A percentile compares a stretch with the other conserved stretches of the same genome.
phyloP scores from a whole-genome alignment of 2,797 vertebrate species.

The Lagorchestes hirsutus region DNA sequence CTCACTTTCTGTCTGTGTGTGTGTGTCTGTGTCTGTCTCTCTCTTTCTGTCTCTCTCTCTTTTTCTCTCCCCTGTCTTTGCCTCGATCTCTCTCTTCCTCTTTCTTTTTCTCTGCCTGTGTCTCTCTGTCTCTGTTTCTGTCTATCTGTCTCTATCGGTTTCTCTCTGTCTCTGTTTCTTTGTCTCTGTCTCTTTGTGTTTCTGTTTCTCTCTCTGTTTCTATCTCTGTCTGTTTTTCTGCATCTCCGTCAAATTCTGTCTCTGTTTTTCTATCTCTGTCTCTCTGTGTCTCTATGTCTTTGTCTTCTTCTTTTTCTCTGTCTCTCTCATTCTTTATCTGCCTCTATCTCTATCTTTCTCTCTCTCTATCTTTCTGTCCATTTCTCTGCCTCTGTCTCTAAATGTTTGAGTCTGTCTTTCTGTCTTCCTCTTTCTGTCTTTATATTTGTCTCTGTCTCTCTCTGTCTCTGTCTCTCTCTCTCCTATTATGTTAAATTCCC shows the following conservation, averaged over 20 bases:
- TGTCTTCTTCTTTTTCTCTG: not conserved
- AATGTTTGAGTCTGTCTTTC: not conserved
- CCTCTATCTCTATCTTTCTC: not conserved
- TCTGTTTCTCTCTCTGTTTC: not conserved
- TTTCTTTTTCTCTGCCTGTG: not conserved
- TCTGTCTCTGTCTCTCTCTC: too few species aligned
- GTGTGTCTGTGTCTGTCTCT: not conserved
- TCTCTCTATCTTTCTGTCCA: not conserved
- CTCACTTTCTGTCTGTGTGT: not conserved
- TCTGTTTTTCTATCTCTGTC: not conserved
- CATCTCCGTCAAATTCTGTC: not conserved
- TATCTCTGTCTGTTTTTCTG: not conserved
- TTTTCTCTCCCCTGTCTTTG: too few species aligned
- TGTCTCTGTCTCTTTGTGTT: not conserved
- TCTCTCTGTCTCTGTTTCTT: fast-evolving
- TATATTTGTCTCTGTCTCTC: too few species aligned
- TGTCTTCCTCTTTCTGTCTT: not conserved
- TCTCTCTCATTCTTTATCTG: not conserved
- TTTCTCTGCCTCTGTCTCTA: not conserved
- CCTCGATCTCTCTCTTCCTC: fast-evolving
- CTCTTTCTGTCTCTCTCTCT: not conserved
- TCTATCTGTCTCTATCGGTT: too few species aligned
- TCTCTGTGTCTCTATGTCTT: not conserved
- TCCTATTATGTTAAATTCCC: not conserved
- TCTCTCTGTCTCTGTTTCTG: fast-evolving